Conservation (phyloP, 2,113 vertebrate genomes). For the Pseudopodoces humilis region DNA sequence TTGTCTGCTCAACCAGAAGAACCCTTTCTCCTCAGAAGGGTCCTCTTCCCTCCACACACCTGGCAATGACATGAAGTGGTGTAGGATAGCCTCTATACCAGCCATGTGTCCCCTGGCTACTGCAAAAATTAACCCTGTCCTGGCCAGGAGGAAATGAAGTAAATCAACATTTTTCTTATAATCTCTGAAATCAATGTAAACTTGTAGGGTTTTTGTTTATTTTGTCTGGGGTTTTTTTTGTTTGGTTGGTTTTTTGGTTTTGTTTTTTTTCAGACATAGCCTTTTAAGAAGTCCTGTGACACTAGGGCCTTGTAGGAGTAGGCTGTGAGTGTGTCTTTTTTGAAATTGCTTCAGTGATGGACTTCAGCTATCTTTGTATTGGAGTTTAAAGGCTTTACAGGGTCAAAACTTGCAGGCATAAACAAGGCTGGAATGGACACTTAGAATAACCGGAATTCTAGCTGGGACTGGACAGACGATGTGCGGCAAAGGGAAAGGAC, state of each 20-base stretch:
- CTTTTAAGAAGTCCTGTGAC: not conserved
- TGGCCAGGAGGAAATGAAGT: not conserved
- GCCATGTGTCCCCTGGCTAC: not conserved
- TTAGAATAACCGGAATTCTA: not conserved
- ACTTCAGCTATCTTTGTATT: not conserved
- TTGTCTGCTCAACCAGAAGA: not conserved
- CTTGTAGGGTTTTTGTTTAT: rapidly evolving
- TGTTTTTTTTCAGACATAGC: not conserved
- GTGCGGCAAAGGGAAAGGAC: not conserved
- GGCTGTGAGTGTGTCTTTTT: not conserved
- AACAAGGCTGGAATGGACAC: not conserved
- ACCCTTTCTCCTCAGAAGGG: not conserved
- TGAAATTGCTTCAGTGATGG: not conserved
- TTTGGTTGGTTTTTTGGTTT: too few relatives aligned
- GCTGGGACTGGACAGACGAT: not conserved
- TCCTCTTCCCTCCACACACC: not conserved
- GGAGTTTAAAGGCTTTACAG: not conserved
- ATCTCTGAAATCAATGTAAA: not conserved
- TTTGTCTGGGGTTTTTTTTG: too few relatives aligned
- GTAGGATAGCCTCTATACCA: not conserved
- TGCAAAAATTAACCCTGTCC: not conserved
- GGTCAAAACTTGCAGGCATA: not conserved
- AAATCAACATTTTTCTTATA: not conserved
- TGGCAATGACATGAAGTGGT: not conserved
- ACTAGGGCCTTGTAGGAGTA: not conserved